These are phyloP conservation scores for Corythucha ciliata DNA, from an alignment of 2,888 invertebrate genomes.

Conservation along the genomic window DNA sequence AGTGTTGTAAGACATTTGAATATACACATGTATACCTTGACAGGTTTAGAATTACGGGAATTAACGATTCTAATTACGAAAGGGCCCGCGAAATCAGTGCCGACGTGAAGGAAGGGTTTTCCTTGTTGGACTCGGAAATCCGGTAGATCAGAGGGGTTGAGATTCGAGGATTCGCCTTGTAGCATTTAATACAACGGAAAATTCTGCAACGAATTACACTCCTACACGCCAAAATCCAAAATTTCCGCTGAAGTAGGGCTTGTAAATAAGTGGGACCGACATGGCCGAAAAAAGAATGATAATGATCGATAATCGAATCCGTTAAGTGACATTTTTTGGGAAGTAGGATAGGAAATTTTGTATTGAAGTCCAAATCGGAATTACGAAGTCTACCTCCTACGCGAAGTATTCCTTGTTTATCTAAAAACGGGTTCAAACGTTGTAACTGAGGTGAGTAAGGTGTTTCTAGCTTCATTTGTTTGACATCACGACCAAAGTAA, in stretches of 20 bases:
- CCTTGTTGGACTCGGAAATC: conserved; percentile 21
- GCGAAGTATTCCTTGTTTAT: conserved; percentile 17
- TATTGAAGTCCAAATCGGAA: too few relatives aligned
- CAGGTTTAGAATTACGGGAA: conserved; percentile 12
- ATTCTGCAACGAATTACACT: conserved; percentile 7
- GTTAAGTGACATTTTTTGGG: conserved; percentile 24
- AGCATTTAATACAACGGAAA: conserved; percentile 11
- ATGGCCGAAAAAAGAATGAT: conserved; percentile 19
- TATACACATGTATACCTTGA: conserved; percentile 27
- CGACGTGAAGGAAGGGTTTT: conserved; percentile 28
- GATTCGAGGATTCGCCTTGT: conserved; percentile 14
- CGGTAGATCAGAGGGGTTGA: conserved; percentile 26
- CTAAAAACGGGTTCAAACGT: conserved; percentile 22
- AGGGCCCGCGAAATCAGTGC: conserved; percentile 33
- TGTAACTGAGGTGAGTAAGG: too few relatives aligned
- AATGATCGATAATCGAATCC: conserved; percentile 17
- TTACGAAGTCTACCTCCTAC: conserved; percentile 27
- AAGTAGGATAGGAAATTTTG: too few relatives aligned
- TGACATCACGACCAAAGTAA: too few relatives aligned
- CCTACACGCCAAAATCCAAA: too few relatives aligned
- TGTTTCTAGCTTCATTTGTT: too few relatives aligned
- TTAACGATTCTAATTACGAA: conserved; percentile 15
- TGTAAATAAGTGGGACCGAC: conserved; percentile 10
- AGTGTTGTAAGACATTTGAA: conserved; percentile 36
- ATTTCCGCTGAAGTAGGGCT: conserved; percentile 5